These are phyloP conservation scores for Penelope pileata DNA, from an alignment of 2,113 vertebrate species.

Conservation along the genomic window DNA sequence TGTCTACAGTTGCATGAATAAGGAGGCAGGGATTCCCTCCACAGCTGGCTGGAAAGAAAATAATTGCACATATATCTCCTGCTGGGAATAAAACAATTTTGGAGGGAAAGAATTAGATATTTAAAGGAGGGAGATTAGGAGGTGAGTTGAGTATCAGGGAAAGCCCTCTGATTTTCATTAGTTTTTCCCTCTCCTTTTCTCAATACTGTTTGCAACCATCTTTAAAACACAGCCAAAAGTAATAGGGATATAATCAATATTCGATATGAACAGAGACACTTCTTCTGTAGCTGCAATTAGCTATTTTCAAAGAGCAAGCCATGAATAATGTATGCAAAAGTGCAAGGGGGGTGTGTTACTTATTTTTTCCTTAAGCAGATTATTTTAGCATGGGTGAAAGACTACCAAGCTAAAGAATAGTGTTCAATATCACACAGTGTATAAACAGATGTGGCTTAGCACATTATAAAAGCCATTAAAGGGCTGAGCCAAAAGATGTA, in stretches of 20 bases:
- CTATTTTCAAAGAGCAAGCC: slow-evolving; percentile 40
- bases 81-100: neutral
- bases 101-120: neutral
- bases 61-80: neutral
- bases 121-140: neutral
- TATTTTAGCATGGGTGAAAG: slow-evolving; percentile 57
- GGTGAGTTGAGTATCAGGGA: neutral
- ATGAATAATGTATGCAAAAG: slow-evolving; percentile 59
- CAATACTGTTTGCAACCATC: neutral
- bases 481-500: slow-evolving; percentile 44
- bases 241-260: slow-evolving; percentile 56
- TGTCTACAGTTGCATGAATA: neutral
- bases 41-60: neutral
- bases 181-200: neutral
- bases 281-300: slow-evolving; percentile 60
- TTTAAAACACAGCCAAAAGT: slow-evolving; percentile 24
- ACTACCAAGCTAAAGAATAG: slow-evolving; percentile 30
- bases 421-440: slow-evolving; percentile 36
- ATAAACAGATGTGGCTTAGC: slow-evolving; percentile 61
- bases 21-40: neutral
- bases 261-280: slow-evolving; percentile 45
- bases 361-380: slow-evolving; percentile 53
- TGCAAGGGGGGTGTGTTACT: neutral
- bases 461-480: slow-evolving; percentile 48
- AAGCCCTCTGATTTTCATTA: neutral